Evolutionary conservation across 2,797 vertebrate species (phyloP).

Genomic region (Petrocephalus schoutedeni): DNA sequence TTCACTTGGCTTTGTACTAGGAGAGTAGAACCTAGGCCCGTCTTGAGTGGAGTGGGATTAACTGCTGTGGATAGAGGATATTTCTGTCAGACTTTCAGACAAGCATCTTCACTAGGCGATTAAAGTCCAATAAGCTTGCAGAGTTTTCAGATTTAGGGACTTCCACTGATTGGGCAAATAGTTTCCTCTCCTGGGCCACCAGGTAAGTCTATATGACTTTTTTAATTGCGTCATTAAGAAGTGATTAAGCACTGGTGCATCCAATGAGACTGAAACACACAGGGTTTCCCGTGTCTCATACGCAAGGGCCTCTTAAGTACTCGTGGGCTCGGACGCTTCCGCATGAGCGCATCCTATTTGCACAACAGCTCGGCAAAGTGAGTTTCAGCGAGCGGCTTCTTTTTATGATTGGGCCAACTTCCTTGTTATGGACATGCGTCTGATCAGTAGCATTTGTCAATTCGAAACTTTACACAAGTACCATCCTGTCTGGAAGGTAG

Average conservation of each 20-base stretch:
- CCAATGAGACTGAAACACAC: background rate
- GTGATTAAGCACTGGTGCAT: background rate
- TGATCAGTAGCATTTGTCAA: background rate
- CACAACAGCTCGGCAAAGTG: background rate
- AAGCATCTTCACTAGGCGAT: background rate
- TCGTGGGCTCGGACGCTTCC: background rate
- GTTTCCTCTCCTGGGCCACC: background rate
- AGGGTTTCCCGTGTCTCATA: background rate
- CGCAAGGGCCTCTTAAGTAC: background rate
- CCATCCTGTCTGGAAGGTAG: background rate
- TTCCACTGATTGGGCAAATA: background rate
- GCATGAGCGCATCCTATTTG: background rate
- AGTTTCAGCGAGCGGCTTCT: background rate
- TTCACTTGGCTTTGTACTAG: background rate
- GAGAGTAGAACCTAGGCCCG: background rate
- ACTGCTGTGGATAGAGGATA: background rate
- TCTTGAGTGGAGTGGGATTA: background rate
- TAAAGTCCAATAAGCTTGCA: background rate
- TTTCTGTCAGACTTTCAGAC: background rate
- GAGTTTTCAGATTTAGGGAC: background rate
- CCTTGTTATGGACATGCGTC: background rate
- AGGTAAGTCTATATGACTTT: background rate
- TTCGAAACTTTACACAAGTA: background rate
- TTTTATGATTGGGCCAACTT: background rate
- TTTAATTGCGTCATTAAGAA: background rate